phyloP scores from a whole-genome alignment of 2,113 vertebrate genomes.

The Sphyrna mokarran region DNA sequence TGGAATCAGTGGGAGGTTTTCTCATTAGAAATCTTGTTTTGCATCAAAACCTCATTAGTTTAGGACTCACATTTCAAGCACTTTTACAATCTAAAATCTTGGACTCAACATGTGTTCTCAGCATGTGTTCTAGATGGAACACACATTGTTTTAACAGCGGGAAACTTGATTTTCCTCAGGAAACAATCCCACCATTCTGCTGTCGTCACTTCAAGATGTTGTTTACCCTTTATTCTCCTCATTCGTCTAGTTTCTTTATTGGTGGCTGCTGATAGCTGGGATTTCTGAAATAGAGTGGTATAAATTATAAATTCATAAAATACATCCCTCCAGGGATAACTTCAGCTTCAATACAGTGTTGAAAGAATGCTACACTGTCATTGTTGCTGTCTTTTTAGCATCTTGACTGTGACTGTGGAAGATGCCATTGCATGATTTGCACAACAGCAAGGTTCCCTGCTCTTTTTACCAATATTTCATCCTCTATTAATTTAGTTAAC shows the following conservation, averaged over 20 bases:
- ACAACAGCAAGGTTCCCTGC: neutral
- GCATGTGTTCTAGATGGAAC: neutral
- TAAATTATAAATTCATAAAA: neutral
- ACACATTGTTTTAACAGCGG: neutral
- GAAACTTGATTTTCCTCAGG: neutral
- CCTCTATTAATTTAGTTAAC: neutral
- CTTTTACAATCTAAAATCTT: constrained; percentile 19
- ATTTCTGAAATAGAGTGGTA: neutral
- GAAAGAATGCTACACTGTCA: neutral
- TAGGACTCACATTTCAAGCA: neutral
- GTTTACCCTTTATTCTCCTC: neutral
- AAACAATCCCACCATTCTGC: neutral
- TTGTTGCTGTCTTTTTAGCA: neutral
- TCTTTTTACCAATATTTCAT: neutral
- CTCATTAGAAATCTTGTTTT: neutral
- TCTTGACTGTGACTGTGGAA: neutral
- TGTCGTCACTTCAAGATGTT: neutral
- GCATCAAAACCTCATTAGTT: constrained; percentile 19
- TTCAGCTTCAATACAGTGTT: neutral
- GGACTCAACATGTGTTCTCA: neutral
- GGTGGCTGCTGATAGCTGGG: neutral
- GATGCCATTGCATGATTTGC: neutral
- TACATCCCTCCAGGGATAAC: no score
- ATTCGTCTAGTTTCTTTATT: neutral
- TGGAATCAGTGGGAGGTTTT: neutral